Percentiles rank a stretch among this genome's conserved stretches.
These are phyloP conservation scores for Cydia strobilella DNA, from an alignment of 1,140 invertebrate species.

Conservation along the genomic window DNA sequence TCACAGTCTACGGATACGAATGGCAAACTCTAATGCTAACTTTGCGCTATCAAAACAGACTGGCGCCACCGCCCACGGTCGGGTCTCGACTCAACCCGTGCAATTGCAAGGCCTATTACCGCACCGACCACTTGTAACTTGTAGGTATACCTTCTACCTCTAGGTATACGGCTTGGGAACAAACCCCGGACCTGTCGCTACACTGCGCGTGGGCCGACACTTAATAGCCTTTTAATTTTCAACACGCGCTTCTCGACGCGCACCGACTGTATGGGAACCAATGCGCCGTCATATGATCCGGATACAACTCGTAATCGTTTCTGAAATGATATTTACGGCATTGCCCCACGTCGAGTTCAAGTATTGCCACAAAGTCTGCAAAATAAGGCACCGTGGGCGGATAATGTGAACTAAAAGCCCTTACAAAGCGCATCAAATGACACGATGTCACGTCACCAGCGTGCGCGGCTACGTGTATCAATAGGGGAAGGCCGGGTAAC, in stretches of 20 bases:
- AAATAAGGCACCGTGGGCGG: constrained; percentile 33
- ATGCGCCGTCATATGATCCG: constrained; percentile 57
- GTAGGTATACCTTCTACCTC: constrained; percentile 35
- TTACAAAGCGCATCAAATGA: constrained; percentile 1
- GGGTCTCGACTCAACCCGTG: constrained; percentile 52
- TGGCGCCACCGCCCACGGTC: constrained; percentile 71
- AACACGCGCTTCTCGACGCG: constrained; percentile 60
- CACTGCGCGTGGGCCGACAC: constrained; percentile 59
- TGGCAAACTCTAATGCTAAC: constrained; percentile 53
- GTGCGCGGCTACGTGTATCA: constrained; percentile 32
- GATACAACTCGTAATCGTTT: constrained; percentile 42
- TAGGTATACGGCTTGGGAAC: constrained; percentile 48
- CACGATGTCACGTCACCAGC: background rate
- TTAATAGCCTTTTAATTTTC: constrained; percentile 75
- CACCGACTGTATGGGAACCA: constrained; percentile 47
- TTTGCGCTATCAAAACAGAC: constrained; percentile 60
- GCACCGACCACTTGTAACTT: constrained; percentile 44
- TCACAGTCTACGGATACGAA: constrained; percentile 50
- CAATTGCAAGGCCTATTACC: constrained; percentile 65
- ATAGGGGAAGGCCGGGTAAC: too few species aligned
- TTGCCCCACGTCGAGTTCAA: constrained; percentile 10
- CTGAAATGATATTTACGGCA: constrained; percentile 42
- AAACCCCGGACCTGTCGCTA: constrained; percentile 54
- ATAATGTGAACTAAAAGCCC: constrained; percentile 33
- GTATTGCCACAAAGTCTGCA: constrained; percentile 40